Conservation (phyloP, 1,140 invertebrate genomes). For the Spodoptera litura region DNA sequence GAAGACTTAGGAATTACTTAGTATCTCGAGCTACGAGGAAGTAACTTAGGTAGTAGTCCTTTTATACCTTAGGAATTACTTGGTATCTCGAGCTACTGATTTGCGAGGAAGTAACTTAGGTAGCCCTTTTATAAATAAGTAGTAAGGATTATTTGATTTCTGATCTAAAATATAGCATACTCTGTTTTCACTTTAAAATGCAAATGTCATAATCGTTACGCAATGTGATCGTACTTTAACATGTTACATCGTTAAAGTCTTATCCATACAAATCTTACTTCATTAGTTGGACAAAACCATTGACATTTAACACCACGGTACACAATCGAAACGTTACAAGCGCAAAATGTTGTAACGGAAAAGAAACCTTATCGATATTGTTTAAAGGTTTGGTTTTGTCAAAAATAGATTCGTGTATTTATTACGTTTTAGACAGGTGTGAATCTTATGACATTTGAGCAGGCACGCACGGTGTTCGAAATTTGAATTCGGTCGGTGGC, state of each 20-base stretch:
- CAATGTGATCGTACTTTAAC: background rate
- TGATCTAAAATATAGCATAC: background rate
- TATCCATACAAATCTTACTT: constrained; percentile 69
- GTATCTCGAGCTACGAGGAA: too few relatives aligned
- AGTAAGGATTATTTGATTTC: background rate
- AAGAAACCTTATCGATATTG: constrained; percentile 7
- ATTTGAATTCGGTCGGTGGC: constrained; percentile 58
- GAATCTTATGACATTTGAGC: constrained; percentile 77
- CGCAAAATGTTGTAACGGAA: constrained; percentile 29
- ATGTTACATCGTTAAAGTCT: constrained; percentile 50
- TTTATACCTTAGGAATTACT: too few relatives aligned
- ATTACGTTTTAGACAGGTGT: constrained; percentile 62
- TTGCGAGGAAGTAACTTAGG: too few relatives aligned
- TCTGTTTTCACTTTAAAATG: too few relatives aligned
- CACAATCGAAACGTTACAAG: background rate
- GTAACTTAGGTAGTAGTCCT: too few relatives aligned
- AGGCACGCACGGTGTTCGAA: constrained; percentile 58
- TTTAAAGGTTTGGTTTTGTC: constrained; percentile 44
- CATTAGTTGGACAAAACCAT: constrained; percentile 81
- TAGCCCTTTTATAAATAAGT: too few relatives aligned
- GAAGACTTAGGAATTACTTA: too few relatives aligned
- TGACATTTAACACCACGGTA: constrained; percentile 71
- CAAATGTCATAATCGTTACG: too few relatives aligned
- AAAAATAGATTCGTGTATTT: background rate
- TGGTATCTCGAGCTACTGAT: too few relatives aligned